Conservation (phyloP, 2,113 vertebrate species). For the Rattus norvegicus region DNA sequence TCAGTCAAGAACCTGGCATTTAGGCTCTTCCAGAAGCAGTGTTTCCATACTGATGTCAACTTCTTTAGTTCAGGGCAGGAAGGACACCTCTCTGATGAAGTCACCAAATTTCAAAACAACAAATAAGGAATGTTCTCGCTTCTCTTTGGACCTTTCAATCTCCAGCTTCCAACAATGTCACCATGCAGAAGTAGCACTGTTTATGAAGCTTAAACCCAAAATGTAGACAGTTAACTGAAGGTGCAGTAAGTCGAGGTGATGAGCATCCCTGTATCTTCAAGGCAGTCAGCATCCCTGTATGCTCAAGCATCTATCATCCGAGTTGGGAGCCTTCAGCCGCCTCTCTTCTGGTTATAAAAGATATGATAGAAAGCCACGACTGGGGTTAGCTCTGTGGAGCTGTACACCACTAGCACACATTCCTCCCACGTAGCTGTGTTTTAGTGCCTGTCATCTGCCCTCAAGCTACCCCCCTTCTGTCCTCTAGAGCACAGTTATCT, state of each 20-base stretch:
- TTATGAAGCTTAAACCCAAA: not conserved
- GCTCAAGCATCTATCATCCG: not conserved
- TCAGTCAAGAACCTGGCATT: not conserved
- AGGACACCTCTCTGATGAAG: not conserved
- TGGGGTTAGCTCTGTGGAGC: not conserved
- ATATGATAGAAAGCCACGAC: too few relatives aligned
- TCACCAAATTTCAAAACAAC: not conserved
- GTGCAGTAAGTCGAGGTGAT: not conserved
- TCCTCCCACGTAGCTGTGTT: not conserved
- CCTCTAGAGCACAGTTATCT: not conserved
- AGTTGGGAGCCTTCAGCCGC: not conserved
- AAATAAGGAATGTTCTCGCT: not conserved
- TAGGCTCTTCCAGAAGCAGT: accelerated
- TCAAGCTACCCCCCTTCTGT: not conserved
- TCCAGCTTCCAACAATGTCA: not conserved
- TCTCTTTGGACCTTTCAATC: not conserved
- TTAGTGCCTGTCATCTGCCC: not conserved
- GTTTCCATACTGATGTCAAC: not conserved
- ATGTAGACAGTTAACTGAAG: not conserved
- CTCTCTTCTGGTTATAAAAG: not conserved
- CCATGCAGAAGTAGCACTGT: not conserved
- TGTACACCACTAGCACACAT: not conserved
- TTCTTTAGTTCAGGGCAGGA: not conserved
- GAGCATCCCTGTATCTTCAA: not conserved
- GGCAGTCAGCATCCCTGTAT: too few relatives aligned